phyloP scores from a whole-genome alignment of 2,888 invertebrate genomes.

The Stomorhina lunata region DNA sequence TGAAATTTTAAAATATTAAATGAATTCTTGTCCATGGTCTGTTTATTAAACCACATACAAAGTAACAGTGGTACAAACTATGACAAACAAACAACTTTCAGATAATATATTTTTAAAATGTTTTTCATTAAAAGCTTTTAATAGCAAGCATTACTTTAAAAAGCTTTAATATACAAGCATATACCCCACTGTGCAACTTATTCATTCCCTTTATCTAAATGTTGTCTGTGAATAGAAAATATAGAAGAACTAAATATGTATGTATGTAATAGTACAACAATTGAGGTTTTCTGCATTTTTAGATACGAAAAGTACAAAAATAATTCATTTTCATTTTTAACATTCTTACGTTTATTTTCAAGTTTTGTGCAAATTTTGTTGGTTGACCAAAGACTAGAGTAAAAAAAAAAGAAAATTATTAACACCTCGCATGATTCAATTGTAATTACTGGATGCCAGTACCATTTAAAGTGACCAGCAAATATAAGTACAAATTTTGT shows the following conservation, averaged over 20 bases:
- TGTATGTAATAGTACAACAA: neutral
- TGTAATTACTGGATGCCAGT: constrained; percentile 36
- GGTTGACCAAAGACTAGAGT: neutral
- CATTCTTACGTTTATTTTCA: constrained; percentile 5
- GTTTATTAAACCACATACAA: no score
- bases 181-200: neutral
- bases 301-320: constrained; percentile 15
- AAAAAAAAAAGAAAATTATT: constrained; percentile 43
- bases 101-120: no score
- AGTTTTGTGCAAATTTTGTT: neutral
- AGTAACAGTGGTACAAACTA: no score
- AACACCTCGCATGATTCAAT: constrained; percentile 61
- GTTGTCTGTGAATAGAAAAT: neutral
- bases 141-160: no score
- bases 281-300: neutral
- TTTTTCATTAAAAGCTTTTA: no score
- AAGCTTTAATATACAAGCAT: no score
- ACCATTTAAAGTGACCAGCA: constrained; percentile 40
- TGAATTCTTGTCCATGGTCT: neutral
- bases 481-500: no score
- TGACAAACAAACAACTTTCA: no score
- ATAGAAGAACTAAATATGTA: neutral
- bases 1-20: constrained; percentile 3
- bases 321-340: constrained; percentile 28
- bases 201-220: neutral